Conservation (phyloP, 64 coral and sea anemone genomes). For the Exaiptasia diaphana region DNA sequence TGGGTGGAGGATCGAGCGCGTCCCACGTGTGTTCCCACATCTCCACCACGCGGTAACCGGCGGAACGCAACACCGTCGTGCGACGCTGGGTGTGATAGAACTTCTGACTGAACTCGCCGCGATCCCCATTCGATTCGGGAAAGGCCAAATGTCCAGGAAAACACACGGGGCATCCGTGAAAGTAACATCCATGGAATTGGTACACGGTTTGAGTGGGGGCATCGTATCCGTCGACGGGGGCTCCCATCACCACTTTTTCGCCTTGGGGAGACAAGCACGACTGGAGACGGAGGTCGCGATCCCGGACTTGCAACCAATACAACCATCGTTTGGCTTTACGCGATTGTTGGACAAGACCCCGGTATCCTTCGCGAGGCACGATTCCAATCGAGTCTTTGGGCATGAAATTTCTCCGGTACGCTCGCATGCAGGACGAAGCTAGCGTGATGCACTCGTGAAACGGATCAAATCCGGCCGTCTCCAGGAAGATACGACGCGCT, state of each 20-base stretch:
- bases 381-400: neutral
- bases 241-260: neutral
- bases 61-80: accelerated
- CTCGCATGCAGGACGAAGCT: neutral
- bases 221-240: neutral
- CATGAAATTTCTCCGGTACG: neutral
- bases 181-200: constrained; percentile 7
- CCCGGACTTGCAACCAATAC: neutral
- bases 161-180: neutral
- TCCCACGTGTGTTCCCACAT: constrained; percentile 14
- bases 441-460: constrained; percentile 16
- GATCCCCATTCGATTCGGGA: no score
- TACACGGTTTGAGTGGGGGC: neutral
- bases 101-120: neutral
- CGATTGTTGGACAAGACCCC: neutral
- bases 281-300: neutral
- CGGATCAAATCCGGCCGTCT: neutral
- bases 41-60: neutral
- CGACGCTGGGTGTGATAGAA: neutral
- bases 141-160: no score
- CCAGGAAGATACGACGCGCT: neutral
- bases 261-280: neutral
- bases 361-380: neutral
- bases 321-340: neutral
- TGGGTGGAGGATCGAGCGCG: neutral